Conservation (phyloP, 2,888 invertebrate genomes). For the Lasioglossum zephyrum region DNA sequence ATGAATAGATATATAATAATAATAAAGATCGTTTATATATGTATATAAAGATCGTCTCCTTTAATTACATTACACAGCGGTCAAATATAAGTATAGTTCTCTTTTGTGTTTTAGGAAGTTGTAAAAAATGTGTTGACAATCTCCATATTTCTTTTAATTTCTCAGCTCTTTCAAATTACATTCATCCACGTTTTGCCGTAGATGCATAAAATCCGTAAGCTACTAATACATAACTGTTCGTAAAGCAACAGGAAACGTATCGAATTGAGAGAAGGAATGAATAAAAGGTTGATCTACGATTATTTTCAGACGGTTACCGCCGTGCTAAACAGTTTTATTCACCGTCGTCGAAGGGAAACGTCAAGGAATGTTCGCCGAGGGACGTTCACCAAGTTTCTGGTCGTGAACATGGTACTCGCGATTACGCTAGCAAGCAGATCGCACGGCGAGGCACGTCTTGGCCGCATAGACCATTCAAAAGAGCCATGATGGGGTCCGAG, state of each 20-base stretch:
- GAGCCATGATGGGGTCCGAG: constrained; percentile 68
- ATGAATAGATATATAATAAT: too few species aligned
- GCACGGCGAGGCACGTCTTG: constrained; percentile 82
- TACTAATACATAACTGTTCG: not conserved
- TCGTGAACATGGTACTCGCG: constrained; percentile 59
- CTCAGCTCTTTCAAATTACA: not conserved
- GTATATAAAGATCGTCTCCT: not conserved
- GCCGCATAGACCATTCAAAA: constrained; percentile 75
- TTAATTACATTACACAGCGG: not conserved
- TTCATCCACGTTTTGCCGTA: not conserved
- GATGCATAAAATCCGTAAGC: not conserved
- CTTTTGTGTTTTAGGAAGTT: not conserved
- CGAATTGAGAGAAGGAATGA: not conserved
- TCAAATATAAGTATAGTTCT: not conserved
- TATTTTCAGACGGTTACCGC: not conserved
- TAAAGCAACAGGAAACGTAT: not conserved
- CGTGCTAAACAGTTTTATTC: not conserved
- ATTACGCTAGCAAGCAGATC: constrained; percentile 81
- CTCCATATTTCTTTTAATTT: not conserved
- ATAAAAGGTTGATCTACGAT: not conserved
- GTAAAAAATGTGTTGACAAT: not conserved
- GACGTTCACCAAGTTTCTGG: constrained; percentile 37
- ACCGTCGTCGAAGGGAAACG: not conserved
- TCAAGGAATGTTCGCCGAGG: constrained; percentile 35
- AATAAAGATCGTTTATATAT: too few species aligned